phyloP scores from a whole-genome alignment of 2,888 invertebrate species.

The Lymantria dispar region DNA sequence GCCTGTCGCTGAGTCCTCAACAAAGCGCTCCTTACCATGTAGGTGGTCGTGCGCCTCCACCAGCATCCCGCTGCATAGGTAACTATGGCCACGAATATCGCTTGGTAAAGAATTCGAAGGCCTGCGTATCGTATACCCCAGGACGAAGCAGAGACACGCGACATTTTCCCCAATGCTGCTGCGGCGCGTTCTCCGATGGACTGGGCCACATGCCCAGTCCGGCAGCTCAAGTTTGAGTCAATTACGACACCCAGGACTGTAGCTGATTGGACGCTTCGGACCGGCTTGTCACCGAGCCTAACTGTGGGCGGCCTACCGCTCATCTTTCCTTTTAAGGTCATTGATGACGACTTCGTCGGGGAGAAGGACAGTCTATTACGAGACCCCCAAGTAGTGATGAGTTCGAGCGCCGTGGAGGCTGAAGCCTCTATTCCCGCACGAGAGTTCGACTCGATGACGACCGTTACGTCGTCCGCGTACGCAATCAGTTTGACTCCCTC shows the following conservation, averaged over 20 bases:
- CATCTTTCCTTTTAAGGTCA: not conserved
- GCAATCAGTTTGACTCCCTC: conserved; percentile 15
- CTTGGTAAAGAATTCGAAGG: not conserved
- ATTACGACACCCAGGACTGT: conserved; percentile 19
- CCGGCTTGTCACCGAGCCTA: not conserved
- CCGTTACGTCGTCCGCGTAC: conserved; percentile 32
- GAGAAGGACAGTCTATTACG: not conserved
- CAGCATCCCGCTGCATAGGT: conserved; percentile 18
- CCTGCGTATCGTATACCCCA: conserved; percentile 20
- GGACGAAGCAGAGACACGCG: conserved; percentile 28
- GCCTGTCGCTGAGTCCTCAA: conserved; percentile 4
- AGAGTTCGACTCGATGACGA: conserved; percentile 23
- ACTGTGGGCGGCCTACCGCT: not conserved
- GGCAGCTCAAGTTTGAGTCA: conserved; percentile 10
- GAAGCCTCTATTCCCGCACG: not conserved
- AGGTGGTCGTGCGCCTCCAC: not conserved
- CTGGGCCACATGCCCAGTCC: conserved; percentile 16
- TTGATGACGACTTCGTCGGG: not conserved
- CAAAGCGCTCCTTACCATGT: not conserved
- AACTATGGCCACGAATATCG: conserved; percentile 2
- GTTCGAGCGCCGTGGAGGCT: not conserved
- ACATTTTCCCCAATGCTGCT: conserved; percentile 28
- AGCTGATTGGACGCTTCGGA: not conserved
- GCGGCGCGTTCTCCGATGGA: conserved; percentile 17
- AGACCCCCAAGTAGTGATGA: not conserved